These are phyloP conservation scores for Agrotis clavis DNA, from an alignment of 2,888 invertebrate species.

Conservation along the genomic window DNA sequence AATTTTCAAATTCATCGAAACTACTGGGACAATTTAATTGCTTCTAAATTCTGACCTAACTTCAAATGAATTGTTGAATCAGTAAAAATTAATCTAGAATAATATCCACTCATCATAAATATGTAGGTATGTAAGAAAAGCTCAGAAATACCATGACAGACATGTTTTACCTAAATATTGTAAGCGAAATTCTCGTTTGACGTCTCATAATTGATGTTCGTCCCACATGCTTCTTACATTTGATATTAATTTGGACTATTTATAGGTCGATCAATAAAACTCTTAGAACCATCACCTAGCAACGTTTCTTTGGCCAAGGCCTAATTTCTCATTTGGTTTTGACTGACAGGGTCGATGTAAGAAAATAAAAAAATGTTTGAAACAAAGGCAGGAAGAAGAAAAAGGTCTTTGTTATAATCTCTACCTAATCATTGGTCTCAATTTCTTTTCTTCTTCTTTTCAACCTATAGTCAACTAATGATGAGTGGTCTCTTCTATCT, in stretches of 20 bases:
- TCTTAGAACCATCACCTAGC: neutral
- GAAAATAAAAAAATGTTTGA: neutral
- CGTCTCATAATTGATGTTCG: constrained; percentile 4
- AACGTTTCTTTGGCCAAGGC: neutral
- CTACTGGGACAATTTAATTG: neutral
- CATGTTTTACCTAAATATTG: neutral
- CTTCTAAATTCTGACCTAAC: neutral
- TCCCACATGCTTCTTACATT: constrained; percentile 9
- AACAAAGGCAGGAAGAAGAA: neutral
- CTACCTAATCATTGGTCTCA: neutral
- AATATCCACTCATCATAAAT: constrained; percentile 1
- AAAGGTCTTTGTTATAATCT: neutral
- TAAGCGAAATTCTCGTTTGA: neutral
- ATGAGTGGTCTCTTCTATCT: no score
- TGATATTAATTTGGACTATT: constrained; percentile 15
- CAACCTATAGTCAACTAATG: no score
- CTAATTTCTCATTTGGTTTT: neutral
- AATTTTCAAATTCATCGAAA: neutral
- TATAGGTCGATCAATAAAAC: constrained; percentile 34
- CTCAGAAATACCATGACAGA: neutral
- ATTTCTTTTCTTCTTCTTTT: no score
- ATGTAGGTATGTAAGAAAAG: neutral
- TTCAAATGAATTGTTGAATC: neutral
- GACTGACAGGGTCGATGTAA: neutral
- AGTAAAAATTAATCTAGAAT: neutral